phyloP scores from a whole-genome alignment of 1,140 invertebrate genomes.

The Anadara kagoshimensis region DNA sequence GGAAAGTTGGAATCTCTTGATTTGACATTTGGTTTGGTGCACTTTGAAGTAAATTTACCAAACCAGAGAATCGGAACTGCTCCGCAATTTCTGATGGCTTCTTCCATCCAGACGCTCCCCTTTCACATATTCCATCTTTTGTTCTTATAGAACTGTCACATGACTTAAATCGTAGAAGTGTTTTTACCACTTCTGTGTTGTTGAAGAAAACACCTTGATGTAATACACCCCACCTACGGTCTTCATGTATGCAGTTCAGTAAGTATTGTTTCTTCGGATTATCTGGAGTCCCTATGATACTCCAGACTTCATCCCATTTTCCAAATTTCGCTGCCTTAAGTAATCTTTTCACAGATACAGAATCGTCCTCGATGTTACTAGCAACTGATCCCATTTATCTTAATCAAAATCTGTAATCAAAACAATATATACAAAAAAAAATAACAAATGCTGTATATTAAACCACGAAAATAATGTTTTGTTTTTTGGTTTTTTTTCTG shows the following conservation, averaged over 20 bases:
- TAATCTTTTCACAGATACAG: not conserved
- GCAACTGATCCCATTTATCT: not conserved
- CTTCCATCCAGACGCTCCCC: constrained; percentile 5
- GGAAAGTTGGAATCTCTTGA: no score
- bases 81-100: constrained; percentile 26
- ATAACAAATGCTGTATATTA: no score
- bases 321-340: constrained; percentile 21
- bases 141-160: constrained; percentile 16
- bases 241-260: constrained; percentile 21
- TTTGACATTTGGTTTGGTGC: no score
- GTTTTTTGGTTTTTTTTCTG: no score
- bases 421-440: no score
- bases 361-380: constrained; percentile 14
- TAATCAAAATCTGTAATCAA: no score
- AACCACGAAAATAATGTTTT: no score
- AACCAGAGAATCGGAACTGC: not conserved
- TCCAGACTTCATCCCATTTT: no score
- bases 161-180: constrained; percentile 1
- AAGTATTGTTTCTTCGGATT: constrained; percentile 17
- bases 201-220: constrained; percentile 35
- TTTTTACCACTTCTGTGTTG: constrained; percentile 2
- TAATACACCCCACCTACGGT: constrained; percentile 27
- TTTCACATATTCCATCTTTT: constrained; percentile 32
- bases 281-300: not conserved
- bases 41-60: no score